Evolutionary conservation across 2,797 vertebrate genomes (phyloP).

Genomic region (Crenichthys baileyi): DNA sequence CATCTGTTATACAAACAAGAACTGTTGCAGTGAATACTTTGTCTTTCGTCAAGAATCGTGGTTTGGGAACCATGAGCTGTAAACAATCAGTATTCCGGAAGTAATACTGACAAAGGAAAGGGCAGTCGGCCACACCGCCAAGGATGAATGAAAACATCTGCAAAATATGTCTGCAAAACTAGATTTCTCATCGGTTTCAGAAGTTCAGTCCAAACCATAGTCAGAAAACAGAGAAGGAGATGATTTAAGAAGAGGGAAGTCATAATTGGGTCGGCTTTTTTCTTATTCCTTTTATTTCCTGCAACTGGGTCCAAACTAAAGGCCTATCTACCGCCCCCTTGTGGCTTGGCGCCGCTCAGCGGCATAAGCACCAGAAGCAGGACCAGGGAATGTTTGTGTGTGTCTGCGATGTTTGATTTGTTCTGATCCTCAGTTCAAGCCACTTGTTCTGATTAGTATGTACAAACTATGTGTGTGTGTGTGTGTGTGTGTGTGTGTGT

Average conservation of each 20-base stretch:
- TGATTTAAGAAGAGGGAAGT: conserved; percentile 47
- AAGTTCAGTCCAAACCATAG: conserved; percentile 84
- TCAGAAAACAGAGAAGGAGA: conserved; percentile 34
- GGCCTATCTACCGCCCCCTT: conserved; percentile 65
- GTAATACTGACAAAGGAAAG: conserved; percentile 88
- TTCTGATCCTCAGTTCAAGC: conserved; percentile 56
- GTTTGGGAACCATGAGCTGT: conserved; percentile 82
- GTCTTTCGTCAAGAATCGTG: conserved; percentile 78
- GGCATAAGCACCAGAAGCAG: conserved; percentile 68
- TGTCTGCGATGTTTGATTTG: conserved; percentile 67
- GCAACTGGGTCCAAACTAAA: conserved; percentile 64
- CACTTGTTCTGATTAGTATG: conserved; percentile 86
- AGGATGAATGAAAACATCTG: conserved; percentile 87
- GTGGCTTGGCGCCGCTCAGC: conserved; percentile 80
- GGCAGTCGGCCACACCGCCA: conserved; percentile 86
- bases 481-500: conserved; percentile 9
- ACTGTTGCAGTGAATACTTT: conserved; percentile 86
- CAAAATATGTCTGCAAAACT: conserved; percentile 90
- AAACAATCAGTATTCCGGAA: conserved; percentile 86
- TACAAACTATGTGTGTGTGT: conserved; percentile 75
- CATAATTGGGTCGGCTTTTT: conserved; percentile 59
- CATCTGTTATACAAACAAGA: conserved; percentile 88
- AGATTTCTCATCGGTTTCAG: conserved; percentile 86
- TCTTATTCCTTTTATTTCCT: conserved; percentile 26
- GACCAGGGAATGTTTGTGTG: conserved; percentile 84